These are phyloP conservation scores for Torymus aiolomorphi DNA, from an alignment of 2,888 invertebrate genomes.

Conservation along the genomic window DNA sequence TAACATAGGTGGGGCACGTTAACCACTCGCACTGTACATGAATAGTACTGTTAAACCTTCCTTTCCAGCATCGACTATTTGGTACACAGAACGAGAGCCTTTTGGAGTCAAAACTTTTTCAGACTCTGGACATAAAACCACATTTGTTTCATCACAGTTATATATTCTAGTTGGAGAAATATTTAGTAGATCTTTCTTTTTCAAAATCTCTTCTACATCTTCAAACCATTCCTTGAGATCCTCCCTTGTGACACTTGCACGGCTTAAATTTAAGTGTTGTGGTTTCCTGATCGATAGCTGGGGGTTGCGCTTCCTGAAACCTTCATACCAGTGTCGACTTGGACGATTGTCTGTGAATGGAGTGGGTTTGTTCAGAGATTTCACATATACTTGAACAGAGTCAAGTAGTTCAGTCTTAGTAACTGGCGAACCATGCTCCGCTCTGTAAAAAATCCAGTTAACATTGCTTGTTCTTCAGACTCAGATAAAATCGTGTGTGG, in stretches of 20 bases:
- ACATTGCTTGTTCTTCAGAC: constrained; percentile 19
- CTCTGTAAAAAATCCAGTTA: constrained; percentile 20
- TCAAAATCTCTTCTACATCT: background rate
- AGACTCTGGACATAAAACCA: constrained; percentile 57
- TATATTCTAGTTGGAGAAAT: constrained; percentile 58
- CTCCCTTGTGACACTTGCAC: constrained; percentile 21
- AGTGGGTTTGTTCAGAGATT: background rate
- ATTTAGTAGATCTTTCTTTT: constrained; percentile 3
- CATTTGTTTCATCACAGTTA: constrained; percentile 60
- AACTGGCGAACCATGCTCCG: background rate
- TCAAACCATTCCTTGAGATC: too few relatives aligned
- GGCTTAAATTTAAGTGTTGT: constrained; percentile 14
- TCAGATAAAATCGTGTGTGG: constrained; percentile 24
- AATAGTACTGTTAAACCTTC: too few relatives aligned
- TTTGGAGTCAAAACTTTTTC: constrained; percentile 57
- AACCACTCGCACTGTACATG: too few relatives aligned
- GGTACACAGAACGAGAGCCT: constrained; percentile 55
- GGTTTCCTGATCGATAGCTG: constrained; percentile 15
- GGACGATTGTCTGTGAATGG: constrained; percentile 4
- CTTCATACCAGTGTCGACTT: background rate
- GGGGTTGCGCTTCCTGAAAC: background rate
- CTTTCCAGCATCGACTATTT: too few relatives aligned
- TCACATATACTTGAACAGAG: background rate
- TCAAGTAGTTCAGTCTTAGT: background rate
- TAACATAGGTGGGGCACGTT: too few relatives aligned